Percentiles rank a stretch among this genome's conserved stretches.
Evolutionary conservation across 1,140 invertebrate genomes (phyloP).

Genomic region (Samia ricini): DNA sequence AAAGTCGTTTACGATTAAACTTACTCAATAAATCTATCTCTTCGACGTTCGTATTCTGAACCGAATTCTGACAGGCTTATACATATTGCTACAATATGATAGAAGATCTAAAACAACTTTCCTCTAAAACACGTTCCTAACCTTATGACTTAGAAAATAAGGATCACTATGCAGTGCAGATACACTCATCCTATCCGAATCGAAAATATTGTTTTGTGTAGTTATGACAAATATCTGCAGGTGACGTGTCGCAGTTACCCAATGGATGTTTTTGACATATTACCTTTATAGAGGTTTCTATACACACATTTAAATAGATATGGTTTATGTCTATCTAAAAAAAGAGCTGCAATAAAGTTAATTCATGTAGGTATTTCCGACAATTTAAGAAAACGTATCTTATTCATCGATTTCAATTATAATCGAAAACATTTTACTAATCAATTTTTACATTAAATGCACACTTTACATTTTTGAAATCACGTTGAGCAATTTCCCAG

Average conservation of each 20-base stretch:
- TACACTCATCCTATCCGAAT: constrained; percentile 10
- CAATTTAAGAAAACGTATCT: no score
- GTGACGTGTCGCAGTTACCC: constrained; percentile 62
- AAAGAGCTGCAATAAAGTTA: background rate
- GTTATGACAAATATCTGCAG: constrained; percentile 75
- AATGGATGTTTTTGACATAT: constrained; percentile 71
- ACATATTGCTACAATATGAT: constrained; percentile 56
- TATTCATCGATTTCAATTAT: no score
- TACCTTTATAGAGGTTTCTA: constrained; percentile 61
- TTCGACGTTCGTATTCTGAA: constrained; percentile 39
- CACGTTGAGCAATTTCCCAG: constrained; percentile 7
- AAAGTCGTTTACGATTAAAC: constrained; percentile 50
- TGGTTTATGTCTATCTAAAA: no score
- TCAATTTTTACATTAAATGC: background rate
- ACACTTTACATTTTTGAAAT: background rate
- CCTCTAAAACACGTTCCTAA: constrained; percentile 7
- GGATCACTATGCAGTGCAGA: constrained; percentile 19
- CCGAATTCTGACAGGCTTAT: constrained; percentile 57
- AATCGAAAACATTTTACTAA: background rate
- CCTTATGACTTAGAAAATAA: constrained; percentile 23
- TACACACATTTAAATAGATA: background rate
- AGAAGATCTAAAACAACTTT: constrained; percentile 22
- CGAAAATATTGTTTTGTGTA: constrained; percentile 41
- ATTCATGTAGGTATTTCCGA: no score
- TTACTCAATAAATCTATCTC: constrained; percentile 62